Conservation (phyloP, 2,113 vertebrate species). For the Laterallus jamaicensis region DNA sequence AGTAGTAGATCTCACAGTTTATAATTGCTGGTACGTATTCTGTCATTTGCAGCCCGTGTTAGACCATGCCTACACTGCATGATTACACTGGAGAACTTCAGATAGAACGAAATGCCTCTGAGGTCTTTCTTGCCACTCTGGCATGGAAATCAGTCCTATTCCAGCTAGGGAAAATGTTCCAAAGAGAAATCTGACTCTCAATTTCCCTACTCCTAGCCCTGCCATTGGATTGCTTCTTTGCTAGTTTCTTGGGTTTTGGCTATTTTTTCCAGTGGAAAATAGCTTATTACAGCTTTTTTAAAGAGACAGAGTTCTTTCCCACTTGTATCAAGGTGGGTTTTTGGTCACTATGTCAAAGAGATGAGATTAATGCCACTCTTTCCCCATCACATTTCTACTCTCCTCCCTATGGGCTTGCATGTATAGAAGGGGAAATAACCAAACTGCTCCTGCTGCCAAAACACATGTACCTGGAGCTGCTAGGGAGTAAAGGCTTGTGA, state of each 20-base stretch:
- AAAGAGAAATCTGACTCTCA: background rate
- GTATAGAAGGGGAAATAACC: background rate
- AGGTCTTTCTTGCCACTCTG: background rate
- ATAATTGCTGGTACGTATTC: background rate
- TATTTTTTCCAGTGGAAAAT: background rate
- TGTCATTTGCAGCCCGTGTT: background rate
- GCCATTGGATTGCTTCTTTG: background rate
- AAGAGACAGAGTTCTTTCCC: background rate
- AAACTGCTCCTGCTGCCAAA: background rate
- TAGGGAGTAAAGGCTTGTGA: background rate
- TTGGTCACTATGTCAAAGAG: background rate
- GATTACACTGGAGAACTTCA: background rate
- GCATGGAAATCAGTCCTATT: background rate
- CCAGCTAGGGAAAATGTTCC: background rate
- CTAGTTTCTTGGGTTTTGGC: background rate
- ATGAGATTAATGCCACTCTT: background rate
- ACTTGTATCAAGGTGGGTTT: background rate
- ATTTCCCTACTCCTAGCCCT: background rate
- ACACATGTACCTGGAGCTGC: background rate
- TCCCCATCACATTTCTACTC: background rate
- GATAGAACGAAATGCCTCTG: background rate
- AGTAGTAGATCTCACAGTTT: background rate
- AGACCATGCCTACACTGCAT: background rate
- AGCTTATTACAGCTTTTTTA: background rate
- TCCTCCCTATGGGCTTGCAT: background rate